Percentiles rank a stretch among this genome's conserved stretches.
Conservation (phyloP, 2,113 vertebrate species). For the Pluvianellus socialis region DNA sequence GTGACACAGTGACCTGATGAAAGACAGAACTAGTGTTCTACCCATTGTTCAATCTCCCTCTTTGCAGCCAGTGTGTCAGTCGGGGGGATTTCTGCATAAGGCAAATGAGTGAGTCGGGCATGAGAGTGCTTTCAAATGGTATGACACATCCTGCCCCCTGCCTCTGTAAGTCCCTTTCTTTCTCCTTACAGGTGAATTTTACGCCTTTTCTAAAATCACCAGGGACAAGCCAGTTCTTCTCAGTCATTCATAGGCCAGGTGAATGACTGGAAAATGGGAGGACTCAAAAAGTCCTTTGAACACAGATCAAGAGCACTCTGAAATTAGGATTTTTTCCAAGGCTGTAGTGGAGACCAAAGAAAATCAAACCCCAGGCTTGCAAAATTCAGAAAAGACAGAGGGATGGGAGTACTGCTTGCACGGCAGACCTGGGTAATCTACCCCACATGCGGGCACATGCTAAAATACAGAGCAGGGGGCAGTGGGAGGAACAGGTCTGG, state of each 20-base stretch:
- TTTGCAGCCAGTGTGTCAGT: background rate
- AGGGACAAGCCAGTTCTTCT: background rate
- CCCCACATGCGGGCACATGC: background rate
- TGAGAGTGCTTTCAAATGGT: background rate
- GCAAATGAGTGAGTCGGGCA: background rate
- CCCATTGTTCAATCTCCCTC: background rate
- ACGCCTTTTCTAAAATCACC: background rate
- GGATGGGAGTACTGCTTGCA: background rate
- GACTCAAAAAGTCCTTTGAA: background rate
- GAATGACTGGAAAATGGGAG: background rate
- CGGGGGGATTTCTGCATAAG: background rate
- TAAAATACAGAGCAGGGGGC: accelerated
- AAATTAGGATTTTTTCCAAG: background rate
- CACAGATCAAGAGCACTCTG: background rate
- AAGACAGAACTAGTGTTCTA: background rate
- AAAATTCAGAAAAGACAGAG: background rate
- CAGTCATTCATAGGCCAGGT: background rate
- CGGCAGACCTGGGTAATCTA: background rate
- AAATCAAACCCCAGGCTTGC: background rate
- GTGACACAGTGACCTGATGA: accelerated
- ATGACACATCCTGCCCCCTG: background rate
- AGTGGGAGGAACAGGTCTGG: background rate
- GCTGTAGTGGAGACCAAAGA: background rate
- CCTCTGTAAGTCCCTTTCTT: background rate
- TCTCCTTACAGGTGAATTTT: background rate